Conservation (phyloP, 2,113 vertebrate species). For the Phalacrocorax carbo region DNA sequence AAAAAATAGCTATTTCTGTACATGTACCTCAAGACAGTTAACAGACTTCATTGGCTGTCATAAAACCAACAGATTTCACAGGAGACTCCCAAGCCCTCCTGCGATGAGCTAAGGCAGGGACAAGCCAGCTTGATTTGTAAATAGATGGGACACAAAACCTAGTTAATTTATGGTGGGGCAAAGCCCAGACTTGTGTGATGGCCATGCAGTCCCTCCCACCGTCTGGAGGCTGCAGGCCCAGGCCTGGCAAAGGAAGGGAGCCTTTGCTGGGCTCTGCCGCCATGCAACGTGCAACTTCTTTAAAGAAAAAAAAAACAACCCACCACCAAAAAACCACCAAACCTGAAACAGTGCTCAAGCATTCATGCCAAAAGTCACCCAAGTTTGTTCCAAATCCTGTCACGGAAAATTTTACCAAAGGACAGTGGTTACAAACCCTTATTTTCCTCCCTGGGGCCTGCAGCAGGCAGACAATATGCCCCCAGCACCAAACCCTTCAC, state of each 20-base stretch:
- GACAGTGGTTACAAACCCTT: neutral
- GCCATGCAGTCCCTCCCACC: neutral
- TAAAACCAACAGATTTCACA: neutral
- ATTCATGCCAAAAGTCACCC: neutral
- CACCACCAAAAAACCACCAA: too few species aligned
- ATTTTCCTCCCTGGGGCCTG: neutral
- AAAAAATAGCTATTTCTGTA: neutral
- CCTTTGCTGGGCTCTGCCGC: fast-evolving
- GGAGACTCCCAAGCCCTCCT: neutral
- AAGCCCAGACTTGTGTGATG: neutral
- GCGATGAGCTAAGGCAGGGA: neutral
- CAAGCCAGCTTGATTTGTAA: neutral
- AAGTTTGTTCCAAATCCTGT: neutral
- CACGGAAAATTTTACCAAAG: neutral
- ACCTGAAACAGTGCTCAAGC: neutral
- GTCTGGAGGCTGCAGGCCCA: neutral
- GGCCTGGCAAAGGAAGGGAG: neutral
- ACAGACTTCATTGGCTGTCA: neutral
- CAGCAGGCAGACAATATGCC: neutral
- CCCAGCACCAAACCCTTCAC: neutral
- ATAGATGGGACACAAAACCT: neutral
- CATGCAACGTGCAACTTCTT: neutral
- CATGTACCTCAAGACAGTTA: neutral
- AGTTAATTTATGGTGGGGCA: neutral
- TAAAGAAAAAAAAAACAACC: neutral